Evolutionary conservation across 2,888 invertebrate species (phyloP).

Genomic region (Drosophila neutralis): DNA sequence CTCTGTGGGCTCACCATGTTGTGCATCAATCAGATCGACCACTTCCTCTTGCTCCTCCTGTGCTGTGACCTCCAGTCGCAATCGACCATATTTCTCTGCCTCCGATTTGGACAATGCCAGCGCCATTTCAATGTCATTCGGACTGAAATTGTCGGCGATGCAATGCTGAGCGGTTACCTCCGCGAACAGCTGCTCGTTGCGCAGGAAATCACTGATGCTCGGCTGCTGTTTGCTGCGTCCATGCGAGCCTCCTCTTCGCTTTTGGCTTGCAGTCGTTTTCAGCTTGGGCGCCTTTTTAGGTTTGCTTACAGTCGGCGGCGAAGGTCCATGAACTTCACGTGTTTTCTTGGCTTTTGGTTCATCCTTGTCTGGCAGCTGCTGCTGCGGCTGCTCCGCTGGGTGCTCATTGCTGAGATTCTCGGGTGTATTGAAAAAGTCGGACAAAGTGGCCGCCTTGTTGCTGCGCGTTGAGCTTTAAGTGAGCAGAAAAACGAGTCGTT

Average conservation of each 20-base stretch:
- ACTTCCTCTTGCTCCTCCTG: slow-evolving; percentile 55
- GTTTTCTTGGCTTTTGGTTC: slow-evolving; percentile 44
- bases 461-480: slow-evolving; percentile 64
- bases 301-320: slow-evolving; percentile 50
- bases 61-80: slow-evolving; percentile 35
- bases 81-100: slow-evolving; percentile 61
- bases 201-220: slow-evolving; percentile 80
- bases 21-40: slow-evolving; percentile 40
- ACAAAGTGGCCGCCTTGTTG: slow-evolving; percentile 49
- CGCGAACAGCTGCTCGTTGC: slow-evolving; percentile 82
- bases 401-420: slow-evolving; percentile 29
- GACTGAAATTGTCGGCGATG: slow-evolving; percentile 86
- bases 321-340: slow-evolving; percentile 53
- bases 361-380: slow-evolving; percentile 26
- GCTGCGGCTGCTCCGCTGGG: neutral
- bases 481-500: slow-evolving; percentile 38
- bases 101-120: slow-evolving; percentile 88
- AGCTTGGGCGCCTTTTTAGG: slow-evolving; percentile 74
- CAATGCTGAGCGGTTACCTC: slow-evolving; percentile 83
- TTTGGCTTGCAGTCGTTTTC: slow-evolving; percentile 28
- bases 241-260: slow-evolving; percentile 38
- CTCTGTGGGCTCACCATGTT: slow-evolving; percentile 52
- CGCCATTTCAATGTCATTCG: slow-evolving; percentile 89
- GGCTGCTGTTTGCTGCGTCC: slow-evolving; percentile 71
- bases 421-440: slow-evolving; percentile 68